Conservation (phyloP, 2,888 invertebrate genomes). For the Drosophila algonquin region DNA sequence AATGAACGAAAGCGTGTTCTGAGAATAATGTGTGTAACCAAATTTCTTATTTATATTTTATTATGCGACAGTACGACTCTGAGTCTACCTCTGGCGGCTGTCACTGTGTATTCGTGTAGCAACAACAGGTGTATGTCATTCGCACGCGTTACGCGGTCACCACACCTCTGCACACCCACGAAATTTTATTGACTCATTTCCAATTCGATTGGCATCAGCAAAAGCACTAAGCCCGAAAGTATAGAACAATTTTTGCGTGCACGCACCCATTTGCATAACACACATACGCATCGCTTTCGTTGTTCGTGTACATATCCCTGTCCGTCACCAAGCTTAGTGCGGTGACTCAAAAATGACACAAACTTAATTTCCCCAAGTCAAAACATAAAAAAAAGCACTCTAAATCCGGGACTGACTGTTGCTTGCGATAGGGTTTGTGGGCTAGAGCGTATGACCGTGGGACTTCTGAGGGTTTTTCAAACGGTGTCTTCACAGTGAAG, state of each 20-base stretch:
- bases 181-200: neutral
- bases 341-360: conserved; percentile 76
- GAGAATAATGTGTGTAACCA: neutral
- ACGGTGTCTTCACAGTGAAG: neutral
- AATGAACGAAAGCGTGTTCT: neutral
- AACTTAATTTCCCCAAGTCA: conserved; percentile 79
- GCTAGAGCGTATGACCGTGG: neutral
- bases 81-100: neutral
- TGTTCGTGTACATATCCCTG: conserved; percentile 9
- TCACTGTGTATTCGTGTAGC: too few species aligned
- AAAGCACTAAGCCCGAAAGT: conserved; percentile 7
- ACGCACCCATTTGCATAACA: conserved; percentile 61
- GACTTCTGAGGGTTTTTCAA: neutral
- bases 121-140: too few species aligned
- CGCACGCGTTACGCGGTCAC: too few species aligned
- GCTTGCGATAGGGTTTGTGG: conserved; percentile 4
- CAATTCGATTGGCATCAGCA: neutral
- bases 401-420: neutral
- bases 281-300: conserved; percentile 61
- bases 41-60: conserved; percentile 45
- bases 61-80: conserved; percentile 33
- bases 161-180: too few species aligned
- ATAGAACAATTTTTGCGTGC: conserved; percentile 12
- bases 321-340: conserved; percentile 24
- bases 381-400: conserved; percentile 59